Evolutionary conservation across 2,113 vertebrate species (phyloP).

Genomic region (Pollimyrus isidori): DNA sequence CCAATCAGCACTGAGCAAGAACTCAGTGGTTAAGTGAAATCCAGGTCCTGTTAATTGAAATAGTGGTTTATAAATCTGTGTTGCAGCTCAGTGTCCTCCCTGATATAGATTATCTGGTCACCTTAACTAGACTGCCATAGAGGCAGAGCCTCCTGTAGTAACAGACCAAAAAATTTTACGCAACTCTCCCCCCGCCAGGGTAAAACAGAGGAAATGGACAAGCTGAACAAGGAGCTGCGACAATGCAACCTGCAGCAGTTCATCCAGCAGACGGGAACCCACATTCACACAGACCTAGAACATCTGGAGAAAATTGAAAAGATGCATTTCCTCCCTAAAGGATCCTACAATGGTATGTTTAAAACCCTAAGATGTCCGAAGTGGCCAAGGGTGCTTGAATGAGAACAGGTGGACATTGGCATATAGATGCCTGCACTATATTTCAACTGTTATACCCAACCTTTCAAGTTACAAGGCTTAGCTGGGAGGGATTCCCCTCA

Average conservation of each 20-base stretch:
- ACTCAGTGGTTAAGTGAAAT: too few relatives aligned
- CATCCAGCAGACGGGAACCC: slow-evolving; percentile 72
- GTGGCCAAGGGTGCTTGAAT: neutral
- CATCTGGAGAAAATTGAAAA: slow-evolving; percentile 16
- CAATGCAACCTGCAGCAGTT: slow-evolving; percentile 90
- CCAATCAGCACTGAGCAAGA: too few relatives aligned
- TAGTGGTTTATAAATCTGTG: neutral
- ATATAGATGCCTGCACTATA: neutral
- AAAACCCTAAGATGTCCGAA: neutral
- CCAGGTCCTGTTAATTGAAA: too few relatives aligned
- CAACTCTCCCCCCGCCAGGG: slow-evolving; percentile 53
- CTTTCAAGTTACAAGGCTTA: neutral
- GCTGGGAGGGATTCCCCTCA: neutral
- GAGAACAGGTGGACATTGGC: neutral
- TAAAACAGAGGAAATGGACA: slow-evolving; percentile 65
- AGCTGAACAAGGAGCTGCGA: slow-evolving; percentile 84
- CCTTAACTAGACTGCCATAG: neutral
- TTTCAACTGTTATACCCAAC: neutral
- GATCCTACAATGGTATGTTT: slow-evolving; percentile 34
- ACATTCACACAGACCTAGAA: slow-evolving; percentile 42
- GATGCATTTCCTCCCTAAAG: slow-evolving; percentile 26
- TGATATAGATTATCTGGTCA: neutral
- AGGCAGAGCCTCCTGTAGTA: neutral
- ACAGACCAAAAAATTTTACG: neutral
- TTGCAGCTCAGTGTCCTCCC: neutral